Evolutionary conservation across 1,140 invertebrate species (phyloP).

Genomic region (Sitodiplosis mosellana): DNA sequence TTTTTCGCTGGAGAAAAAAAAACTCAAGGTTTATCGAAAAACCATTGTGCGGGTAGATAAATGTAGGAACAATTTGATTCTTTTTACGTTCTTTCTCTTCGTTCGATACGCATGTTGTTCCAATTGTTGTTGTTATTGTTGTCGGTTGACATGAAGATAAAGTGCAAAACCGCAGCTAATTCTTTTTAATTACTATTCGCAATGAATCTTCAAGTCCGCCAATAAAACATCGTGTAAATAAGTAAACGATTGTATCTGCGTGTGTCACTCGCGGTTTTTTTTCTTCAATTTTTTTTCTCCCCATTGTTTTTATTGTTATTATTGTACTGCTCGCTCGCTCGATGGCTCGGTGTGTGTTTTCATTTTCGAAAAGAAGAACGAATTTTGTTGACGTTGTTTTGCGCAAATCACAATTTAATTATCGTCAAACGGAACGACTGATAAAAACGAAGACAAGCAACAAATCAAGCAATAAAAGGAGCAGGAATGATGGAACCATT

Average conservation of each 20-base stretch:
- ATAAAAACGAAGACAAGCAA: too few species aligned
- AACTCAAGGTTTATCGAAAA: not conserved
- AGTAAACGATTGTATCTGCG: not conserved
- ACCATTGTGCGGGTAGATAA: not conserved
- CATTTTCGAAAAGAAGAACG: not conserved
- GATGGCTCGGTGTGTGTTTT: not conserved
- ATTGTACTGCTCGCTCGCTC: too few species aligned
- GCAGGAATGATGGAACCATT: too few species aligned
- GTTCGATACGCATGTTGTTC: too few species aligned
- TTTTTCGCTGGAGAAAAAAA: too few species aligned
- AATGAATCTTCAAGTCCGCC: not conserved
- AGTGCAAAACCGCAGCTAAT: not conserved
- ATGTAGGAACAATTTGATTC: not conserved
- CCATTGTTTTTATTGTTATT: too few species aligned
- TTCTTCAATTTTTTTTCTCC: too few species aligned
- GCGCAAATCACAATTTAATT: not conserved
- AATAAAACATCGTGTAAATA: not conserved
- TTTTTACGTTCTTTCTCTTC: too few species aligned
- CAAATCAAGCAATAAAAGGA: too few species aligned
- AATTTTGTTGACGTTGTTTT: not conserved
- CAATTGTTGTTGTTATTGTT: too few species aligned
- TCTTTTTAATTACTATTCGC: not conserved
- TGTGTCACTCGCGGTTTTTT: too few species aligned
- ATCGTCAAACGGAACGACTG: not conserved
- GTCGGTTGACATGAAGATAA: too few species aligned